Base-by-base conservation (phyloP, 2,888 invertebrate genomes). In the Drosophila neonasuta region DNA sequence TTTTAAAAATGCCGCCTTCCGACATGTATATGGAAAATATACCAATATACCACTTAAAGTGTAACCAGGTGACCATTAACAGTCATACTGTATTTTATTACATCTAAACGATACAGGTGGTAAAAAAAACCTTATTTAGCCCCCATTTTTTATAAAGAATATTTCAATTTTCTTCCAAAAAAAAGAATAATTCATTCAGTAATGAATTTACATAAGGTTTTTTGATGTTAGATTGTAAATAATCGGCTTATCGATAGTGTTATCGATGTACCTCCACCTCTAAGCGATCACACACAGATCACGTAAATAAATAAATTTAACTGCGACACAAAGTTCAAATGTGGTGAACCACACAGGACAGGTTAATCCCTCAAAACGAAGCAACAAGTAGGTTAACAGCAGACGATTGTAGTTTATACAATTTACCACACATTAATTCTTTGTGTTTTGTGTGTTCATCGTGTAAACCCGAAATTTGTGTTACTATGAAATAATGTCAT, bases 401-500 rank as follows among this genome's bases (percentile, higher is more conserved):
- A 36, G 7, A 3, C 11, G 8, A 9, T 6, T 24, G 7, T 54
- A 42, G 50, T 39, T 58, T 48, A 41, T 13, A 42, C 29, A 56
- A 45, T 30, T 30, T 17, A 32, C 4, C 10, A n/a, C 6, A 3
- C 30, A 9, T 2, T 9, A 32, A 32, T 32, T 9, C 32, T 10
- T 32, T 32, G 36, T 36, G n/a, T 1, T n/a, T 41, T 15, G 7
- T 15, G 15, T 2, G 15, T 73, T 77, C 77, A 77, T 72, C 66
- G 70, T 77, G 64, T 70, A 74, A 74, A 76, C 71, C 39, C 5
- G 7, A 59, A 29, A 59, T 13, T 68, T 52, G 51, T 32, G 45
- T 64, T 63, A 61, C 64, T 65, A 63, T 60, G 63, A 78, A 68
- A 77, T 74, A 74, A 76, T 74, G 68, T 74, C 74, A 77, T 71